Evolutionary conservation across 2,888 invertebrate genomes (phyloP), one percentile per base, ranked within the genome.

Genomic region (Ypsolopha sequella): DNA sequence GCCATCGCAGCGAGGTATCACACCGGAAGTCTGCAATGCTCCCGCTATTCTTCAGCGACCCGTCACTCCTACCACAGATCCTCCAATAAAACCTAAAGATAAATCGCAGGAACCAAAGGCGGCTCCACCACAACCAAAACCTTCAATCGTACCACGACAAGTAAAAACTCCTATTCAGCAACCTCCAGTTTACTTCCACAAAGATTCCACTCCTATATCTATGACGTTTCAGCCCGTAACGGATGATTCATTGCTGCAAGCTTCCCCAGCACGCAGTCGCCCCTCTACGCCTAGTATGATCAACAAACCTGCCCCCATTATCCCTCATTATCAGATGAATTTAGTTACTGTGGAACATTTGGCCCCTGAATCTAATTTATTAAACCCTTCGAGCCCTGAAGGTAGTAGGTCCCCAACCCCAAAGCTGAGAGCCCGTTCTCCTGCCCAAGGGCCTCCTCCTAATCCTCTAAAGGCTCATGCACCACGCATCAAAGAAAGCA

Each of bases 301-400:
- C 53, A 93, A 93, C 66, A 91, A 91, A 73, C 92, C 94, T 34
- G 92, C 93, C 1, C 91, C 93, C 9, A 87, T 90, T 49, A 90
- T 95, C 59, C 95, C 95, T 7, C 90, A 90, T 62, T 95, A 95
- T 68, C 95, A 95, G 76, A 91, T 91, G 73, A 92, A 92, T 72
- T 82, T 94, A 59, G 90, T 92, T 36, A 88, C 91, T n/a, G 91
- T 91, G 44, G 89, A 91, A 65, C 89, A 90, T 64, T 64, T 77
- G 51, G 89, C 92, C 6, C 80, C 90, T 2, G 88, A 89, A 62
- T 84, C 87, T 43, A 89, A 90, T 58, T 66, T 89, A 51, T 89
- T 89, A 58, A 89, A 92, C 59, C 91, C 90, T 24, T 85, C 82
- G 45, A 89, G 87, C 64, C 88, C 90, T 10, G 88, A 86, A 60